Base-by-base conservation (phyloP, 2,888 invertebrate species). In the Heliconius ismenius region DNA sequence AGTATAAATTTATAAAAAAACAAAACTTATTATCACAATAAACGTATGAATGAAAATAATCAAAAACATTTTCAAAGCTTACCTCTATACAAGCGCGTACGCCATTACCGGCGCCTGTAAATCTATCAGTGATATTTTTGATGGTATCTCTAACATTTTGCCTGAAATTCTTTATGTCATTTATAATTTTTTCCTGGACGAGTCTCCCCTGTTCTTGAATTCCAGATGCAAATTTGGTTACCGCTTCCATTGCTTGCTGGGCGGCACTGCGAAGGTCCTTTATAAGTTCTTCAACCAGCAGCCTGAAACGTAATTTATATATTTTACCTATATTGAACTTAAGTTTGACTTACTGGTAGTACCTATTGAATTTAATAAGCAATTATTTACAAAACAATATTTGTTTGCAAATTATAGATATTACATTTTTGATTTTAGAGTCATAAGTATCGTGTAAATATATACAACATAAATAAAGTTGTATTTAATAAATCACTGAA, bases 11-110 rank as follows among this genome's bases (percentile, higher is more conserved):
- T 2, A 39, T 39, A 39, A 39, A 39, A 39, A 39, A 11, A 39
- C 11, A 67, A 21, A 24, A 39, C 24, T 39, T 67, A 67, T 49
- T 49, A 49, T 36, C n/a, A 65, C 10, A 13, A n/a, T 36, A 3
- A 6, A 13, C 7, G 0, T 24, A n/a, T 4, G 39, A 60, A 15
- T 65, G 13, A 39, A 15, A 65, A 32, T 65, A 65, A 26, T 1
- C 0, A 36, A 21, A 60, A 67, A 54, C 32, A 21, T 72, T 18
- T 70, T n/a, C 54, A 21, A 58, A 13, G 86, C 88, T 85, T 85
- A 93, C 93, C 79, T 88, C 84, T 74, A 92, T 85, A 80, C 93
- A 93, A 4, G 83, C 84, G 24, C 82, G 83, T 0, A 92, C 85
- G 4, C 84, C 87, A 7, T 83, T 79, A 7, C 86, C 86, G 7